Percentiles rank a stretch among this genome's conserved stretches.
These are phyloP conservation scores for Pelecanus crispus DNA, from an alignment of 2,113 vertebrate species.

Conservation along the genomic window DNA sequence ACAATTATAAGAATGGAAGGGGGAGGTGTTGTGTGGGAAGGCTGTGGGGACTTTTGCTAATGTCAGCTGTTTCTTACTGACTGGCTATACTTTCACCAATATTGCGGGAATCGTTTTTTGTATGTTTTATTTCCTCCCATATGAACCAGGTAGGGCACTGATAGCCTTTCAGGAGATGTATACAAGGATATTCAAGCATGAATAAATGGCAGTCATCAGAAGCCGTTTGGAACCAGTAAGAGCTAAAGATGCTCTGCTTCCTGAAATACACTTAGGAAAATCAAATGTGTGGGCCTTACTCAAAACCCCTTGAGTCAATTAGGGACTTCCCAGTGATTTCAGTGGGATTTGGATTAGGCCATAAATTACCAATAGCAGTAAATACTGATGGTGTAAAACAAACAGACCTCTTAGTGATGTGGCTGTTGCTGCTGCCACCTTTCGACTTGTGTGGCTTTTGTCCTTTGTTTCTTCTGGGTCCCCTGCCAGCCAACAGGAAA, in stretches of 20 bases:
- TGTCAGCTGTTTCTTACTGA: background rate
- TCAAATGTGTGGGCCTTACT: background rate
- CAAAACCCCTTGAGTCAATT: background rate
- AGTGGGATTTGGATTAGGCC: background rate
- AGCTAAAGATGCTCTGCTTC: background rate
- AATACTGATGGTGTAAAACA: background rate
- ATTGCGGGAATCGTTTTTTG: background rate
- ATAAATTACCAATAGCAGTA: background rate
- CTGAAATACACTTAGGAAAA: background rate
- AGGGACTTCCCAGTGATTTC: background rate
- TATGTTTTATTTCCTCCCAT: background rate
- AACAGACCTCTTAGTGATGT: background rate
- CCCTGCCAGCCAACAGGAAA: background rate
- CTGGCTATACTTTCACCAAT: background rate
- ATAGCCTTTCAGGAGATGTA: background rate
- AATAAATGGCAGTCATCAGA: background rate
- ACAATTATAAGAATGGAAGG: background rate
- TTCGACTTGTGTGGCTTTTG: background rate
- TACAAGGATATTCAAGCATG: background rate
- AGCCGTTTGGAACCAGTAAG: background rate
- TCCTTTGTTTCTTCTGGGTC: conserved; percentile 21
- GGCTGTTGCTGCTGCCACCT: background rate
- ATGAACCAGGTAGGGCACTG: background rate
- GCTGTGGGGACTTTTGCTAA: background rate
- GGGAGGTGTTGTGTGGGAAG: background rate